phyloP scores from a whole-genome alignment of 1,140 invertebrate species.

The honey bee (Apis mellifera) region DNA sequence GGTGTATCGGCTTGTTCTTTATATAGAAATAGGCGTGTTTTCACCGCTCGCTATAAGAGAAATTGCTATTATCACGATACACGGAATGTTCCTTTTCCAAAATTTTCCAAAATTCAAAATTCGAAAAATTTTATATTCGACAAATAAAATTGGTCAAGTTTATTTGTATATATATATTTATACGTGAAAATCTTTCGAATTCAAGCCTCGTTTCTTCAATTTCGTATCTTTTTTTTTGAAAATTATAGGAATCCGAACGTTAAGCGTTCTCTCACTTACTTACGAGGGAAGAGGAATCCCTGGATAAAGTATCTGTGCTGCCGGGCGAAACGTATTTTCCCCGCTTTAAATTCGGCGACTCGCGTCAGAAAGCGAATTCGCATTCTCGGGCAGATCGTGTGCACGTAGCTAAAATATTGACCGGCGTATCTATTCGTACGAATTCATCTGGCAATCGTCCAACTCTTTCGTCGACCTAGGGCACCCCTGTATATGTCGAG shows the following conservation, averaged over 20 bases:
- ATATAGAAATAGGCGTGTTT: background rate
- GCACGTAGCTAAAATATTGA: conserved; percentile 24
- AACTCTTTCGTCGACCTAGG: conserved; percentile 53
- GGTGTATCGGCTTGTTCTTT: conserved; percentile 10
- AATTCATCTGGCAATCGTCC: conserved; percentile 45
- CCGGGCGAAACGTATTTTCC: too few relatives aligned
- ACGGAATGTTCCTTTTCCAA: too few relatives aligned
- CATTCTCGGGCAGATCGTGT: background rate
- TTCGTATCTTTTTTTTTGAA: too few relatives aligned
- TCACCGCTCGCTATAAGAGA: background rate
- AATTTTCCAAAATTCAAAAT: too few relatives aligned
- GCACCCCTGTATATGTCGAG: conserved; percentile 51
- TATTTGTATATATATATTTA: too few relatives aligned
- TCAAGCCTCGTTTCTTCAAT: too few relatives aligned
- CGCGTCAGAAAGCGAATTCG: conserved; percentile 2
- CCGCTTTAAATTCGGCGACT: background rate
- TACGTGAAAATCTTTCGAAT: too few relatives aligned
- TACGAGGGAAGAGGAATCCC: too few relatives aligned
- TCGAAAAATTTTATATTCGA: too few relatives aligned
- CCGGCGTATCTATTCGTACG: conserved; percentile 47
- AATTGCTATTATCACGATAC: background rate
- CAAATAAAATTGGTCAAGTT: too few relatives aligned
- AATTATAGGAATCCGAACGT: too few relatives aligned
- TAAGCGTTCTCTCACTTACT: too few relatives aligned
- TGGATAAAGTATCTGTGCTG: background rate